A percentile compares a stretch with the other conserved stretches of the same genome.
These are phyloP conservation scores for Didymodactylos carnosus DNA, from an alignment of 2,888 invertebrate species.

Conservation along the genomic window DNA sequence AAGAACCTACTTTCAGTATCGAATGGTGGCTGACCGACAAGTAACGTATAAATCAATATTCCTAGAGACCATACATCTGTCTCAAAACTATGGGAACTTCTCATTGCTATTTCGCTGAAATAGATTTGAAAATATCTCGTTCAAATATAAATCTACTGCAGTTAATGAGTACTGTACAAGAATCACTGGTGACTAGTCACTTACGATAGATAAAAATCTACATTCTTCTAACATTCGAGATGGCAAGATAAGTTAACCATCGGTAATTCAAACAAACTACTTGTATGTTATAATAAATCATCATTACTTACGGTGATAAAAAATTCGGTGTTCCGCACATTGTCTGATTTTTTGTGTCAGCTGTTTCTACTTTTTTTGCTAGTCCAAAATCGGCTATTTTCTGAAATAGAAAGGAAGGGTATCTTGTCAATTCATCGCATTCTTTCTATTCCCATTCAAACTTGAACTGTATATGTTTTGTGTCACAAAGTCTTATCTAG, in stretches of 20 bases:
- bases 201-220: no score
- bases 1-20: conserved; percentile 57
- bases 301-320: conserved; percentile 50
- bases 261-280: no score
- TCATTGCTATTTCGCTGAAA: conserved; percentile 53
- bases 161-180: no score
- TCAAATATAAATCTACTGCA: no score
- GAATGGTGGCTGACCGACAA: conserved; percentile 76
- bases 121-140: no score
- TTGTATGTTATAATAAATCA: background rate
- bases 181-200: no score
- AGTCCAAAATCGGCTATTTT: conserved; percentile 94
- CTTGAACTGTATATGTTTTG: no score
- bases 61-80: conserved; percentile 93
- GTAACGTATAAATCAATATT: conserved; percentile 69
- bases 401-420: background rate
- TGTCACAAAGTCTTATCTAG: no score
- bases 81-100: conserved; percentile 68
- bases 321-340: conserved; percentile 96
- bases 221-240: no score
- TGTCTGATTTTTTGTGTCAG: conserved; percentile 70
- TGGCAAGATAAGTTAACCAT: no score
- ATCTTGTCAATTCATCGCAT: no score
- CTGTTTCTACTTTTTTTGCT: conserved; percentile 65
- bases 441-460: no score